Percentiles rank a stretch among this genome's conserved stretches.
Evolutionary conservation across 2,888 invertebrate genomes (phyloP).

Genomic region (Onchidella celtica): DNA sequence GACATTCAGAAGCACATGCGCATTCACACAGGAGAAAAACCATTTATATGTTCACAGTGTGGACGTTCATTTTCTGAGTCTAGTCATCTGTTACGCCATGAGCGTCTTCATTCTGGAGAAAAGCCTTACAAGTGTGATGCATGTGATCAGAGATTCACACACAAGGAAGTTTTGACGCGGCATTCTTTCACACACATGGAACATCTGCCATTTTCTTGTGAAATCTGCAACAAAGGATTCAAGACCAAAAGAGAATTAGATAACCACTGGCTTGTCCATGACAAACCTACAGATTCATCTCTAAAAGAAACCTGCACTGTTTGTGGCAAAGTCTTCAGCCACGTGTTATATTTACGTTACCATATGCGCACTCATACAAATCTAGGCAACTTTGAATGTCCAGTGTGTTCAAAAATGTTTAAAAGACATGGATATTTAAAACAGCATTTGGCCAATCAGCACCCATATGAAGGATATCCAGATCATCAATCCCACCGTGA

Average conservation of each 20-base stretch:
- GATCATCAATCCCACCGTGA: too few species aligned
- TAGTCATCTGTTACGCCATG: slow-evolving; percentile 29
- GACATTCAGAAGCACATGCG: slow-evolving; percentile 27
- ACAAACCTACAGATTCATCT: not conserved
- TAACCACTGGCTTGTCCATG: slow-evolving; percentile 3
- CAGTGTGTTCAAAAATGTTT: not conserved
- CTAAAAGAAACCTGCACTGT: not conserved
- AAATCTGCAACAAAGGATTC: slow-evolving; percentile 21
- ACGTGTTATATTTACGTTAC: not conserved
- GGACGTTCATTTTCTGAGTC: slow-evolving; percentile 32
- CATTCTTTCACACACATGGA: slow-evolving; percentile 31
- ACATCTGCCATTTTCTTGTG: slow-evolving; percentile 21
- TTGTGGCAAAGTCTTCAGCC: slow-evolving; percentile 15
- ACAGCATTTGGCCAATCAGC: not conserved
- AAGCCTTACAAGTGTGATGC: slow-evolving; percentile 31
- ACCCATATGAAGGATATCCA: too few species aligned
- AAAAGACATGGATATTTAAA: slow-evolving; percentile 8
- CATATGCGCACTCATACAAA: slow-evolving; percentile 4
- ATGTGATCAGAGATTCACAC: slow-evolving; percentile 18
- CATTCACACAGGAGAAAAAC: slow-evolving; percentile 31
- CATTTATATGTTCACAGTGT: slow-evolving; percentile 28
- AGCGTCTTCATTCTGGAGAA: slow-evolving; percentile 23
- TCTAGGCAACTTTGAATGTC: not conserved
- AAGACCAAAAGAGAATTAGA: slow-evolving; percentile 28
- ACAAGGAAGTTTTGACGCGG: slow-evolving; percentile 4